These are phyloP conservation scores for Nebria salina DNA, from an alignment of 2,888 invertebrate genomes.

Conservation along the genomic window DNA sequence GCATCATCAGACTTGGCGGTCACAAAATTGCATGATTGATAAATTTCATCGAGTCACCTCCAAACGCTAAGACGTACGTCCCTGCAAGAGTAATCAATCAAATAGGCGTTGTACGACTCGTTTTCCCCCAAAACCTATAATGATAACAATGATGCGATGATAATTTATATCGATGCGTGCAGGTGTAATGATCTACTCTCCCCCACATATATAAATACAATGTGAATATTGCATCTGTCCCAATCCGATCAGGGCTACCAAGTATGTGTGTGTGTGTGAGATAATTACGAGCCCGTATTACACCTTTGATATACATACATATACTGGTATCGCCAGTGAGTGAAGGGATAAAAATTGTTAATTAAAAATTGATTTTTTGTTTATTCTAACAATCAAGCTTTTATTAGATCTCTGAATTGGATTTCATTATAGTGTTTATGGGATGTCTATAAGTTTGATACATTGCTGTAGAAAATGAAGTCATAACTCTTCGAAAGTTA, in stretches of 20 bases:
- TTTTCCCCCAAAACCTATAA: neutral
- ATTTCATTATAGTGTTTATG: too few relatives aligned
- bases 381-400: too few relatives aligned
- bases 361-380: neutral
- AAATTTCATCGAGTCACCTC: neutral
- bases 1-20: neutral
- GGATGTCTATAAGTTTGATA: too few relatives aligned
- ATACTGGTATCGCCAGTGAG: neutral
- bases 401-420: too few relatives aligned
- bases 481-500: too few relatives aligned
- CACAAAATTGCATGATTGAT: neutral
- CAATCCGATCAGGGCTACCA: neutral
- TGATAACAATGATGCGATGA: neutral
- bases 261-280: neutral
- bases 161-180: conserved; percentile 1
- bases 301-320: neutral
- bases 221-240: neutral
- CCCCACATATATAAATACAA: neutral
- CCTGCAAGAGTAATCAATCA: neutral
- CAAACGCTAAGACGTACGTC: neutral
- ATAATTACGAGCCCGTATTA: neutral
- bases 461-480: too few relatives aligned
- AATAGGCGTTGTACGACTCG: neutral
- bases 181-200: conserved; percentile 1
- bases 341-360: too few relatives aligned